Conservation (phyloP, 2,888 invertebrate species). For the Julus scanicus region DNA sequence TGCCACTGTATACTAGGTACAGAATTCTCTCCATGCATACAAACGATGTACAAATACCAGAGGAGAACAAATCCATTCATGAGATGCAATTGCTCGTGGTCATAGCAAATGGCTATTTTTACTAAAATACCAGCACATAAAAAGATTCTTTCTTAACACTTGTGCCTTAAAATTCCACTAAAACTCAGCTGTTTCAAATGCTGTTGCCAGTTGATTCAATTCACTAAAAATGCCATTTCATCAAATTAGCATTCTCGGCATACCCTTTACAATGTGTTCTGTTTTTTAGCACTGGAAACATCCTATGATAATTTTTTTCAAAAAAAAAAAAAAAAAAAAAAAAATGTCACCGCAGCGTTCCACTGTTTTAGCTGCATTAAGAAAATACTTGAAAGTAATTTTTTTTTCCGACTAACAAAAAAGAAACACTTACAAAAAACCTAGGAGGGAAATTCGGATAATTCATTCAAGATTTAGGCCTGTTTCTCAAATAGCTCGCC, state of each 20-base stretch:
- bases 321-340: neutral
- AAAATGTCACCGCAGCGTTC: neutral
- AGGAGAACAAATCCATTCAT: too few relatives aligned
- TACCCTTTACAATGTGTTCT: neutral
- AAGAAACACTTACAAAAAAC: neutral
- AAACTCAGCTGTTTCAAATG: too few relatives aligned
- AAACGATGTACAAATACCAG: too few relatives aligned
- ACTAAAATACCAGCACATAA: too few relatives aligned
- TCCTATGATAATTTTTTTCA: neutral
- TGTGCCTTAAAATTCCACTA: too few relatives aligned
- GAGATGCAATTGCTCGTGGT: too few relatives aligned
- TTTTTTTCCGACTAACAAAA: neutral
- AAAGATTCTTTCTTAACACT: too few relatives aligned
- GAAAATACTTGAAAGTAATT: neutral
- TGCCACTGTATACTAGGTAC: too few relatives aligned
- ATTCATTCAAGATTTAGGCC: conserved; percentile 39
- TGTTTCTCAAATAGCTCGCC: neutral
- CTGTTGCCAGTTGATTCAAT: neutral
- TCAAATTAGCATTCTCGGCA: neutral
- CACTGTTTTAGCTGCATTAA: neutral
- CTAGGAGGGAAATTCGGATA: conserved; percentile 11
- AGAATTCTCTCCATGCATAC: too few relatives aligned
- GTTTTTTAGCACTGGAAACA: neutral
- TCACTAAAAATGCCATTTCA: neutral
- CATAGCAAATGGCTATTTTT: too few relatives aligned